A percentile compares a stretch with the other conserved stretches of the same genome.
phyloP scores from a whole-genome alignment of 2,113 vertebrate species.

The Cromileptes altivelis region DNA sequence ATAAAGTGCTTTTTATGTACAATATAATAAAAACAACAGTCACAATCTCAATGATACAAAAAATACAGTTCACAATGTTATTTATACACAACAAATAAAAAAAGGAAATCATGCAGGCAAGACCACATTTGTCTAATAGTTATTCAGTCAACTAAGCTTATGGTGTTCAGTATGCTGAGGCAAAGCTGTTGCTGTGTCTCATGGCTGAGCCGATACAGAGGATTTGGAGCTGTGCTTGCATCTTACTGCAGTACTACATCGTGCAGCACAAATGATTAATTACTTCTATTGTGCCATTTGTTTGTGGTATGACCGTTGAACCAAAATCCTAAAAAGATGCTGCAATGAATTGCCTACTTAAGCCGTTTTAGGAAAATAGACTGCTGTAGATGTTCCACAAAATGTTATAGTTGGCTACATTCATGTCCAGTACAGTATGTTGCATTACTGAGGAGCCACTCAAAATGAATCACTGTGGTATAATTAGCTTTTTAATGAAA shows the following conservation, averaged over 20 bases:
- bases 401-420: conserved; percentile 73
- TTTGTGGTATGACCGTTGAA: conserved; percentile 36
- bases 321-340: conserved; percentile 43
- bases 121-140: conserved; percentile 82
- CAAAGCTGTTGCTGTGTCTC: conserved; percentile 56
- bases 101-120: conserved; percentile 82
- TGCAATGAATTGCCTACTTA: conserved; percentile 43
- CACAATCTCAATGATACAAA: conserved; percentile 85
- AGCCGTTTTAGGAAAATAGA: conserved; percentile 60
- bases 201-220: conserved; percentile 44
- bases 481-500: conserved; percentile 39
- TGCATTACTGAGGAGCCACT: conserved; percentile 69
- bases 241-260: conserved; percentile 48
- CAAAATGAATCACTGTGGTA: conserved; percentile 55
- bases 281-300: conserved; percentile 40
- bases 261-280: conserved; percentile 62
- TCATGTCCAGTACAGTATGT: conserved; percentile 74
- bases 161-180: conserved; percentile 52
- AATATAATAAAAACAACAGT: conserved; percentile 86
- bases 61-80: conserved; percentile 84
- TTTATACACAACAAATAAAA: conserved; percentile 80
- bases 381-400: conserved; percentile 53
- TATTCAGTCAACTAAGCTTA: conserved; percentile 75
- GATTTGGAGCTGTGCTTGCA: conserved; percentile 59
- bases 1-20: conserved; percentile 88